Evolutionary conservation across 2,797 vertebrate species (phyloP).

Genomic region (Peromyscus eremicus): DNA sequence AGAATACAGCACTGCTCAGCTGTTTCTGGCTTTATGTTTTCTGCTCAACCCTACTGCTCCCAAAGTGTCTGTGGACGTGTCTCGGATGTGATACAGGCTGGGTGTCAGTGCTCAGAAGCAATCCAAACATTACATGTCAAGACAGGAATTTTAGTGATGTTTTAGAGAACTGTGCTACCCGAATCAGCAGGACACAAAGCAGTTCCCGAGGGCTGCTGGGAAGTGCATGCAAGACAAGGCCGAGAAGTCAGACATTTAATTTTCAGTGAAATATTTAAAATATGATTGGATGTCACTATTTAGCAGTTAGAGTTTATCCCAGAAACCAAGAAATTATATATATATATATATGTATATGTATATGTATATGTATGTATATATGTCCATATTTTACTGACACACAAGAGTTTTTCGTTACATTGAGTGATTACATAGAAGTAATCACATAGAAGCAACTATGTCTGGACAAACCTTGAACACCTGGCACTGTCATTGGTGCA

Average conservation of each 20-base stretch:
- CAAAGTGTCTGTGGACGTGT: slow-evolving; percentile 75
- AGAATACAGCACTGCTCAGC: slow-evolving; percentile 9
- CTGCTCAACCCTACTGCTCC: slow-evolving; percentile 6
- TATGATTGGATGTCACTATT: background rate
- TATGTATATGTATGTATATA: too few species aligned
- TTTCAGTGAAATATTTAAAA: slow-evolving; percentile 5
- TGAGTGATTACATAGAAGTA: background rate
- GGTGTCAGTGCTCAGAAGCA: slow-evolving; percentile 3
- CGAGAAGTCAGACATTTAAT: background rate
- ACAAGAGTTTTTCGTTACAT: background rate
- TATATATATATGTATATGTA: too few species aligned
- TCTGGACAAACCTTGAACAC: background rate
- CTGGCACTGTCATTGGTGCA: background rate
- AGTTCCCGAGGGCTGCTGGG: background rate
- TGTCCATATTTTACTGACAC: background rate
- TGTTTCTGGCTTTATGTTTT: slow-evolving; percentile 54
- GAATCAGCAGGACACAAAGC: background rate
- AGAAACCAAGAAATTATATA: background rate
- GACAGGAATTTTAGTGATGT: slow-evolving; percentile 69
- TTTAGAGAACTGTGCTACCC: background rate
- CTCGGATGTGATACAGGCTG: slow-evolving; percentile 62
- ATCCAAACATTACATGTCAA: slow-evolving; percentile 68
- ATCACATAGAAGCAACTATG: background rate
- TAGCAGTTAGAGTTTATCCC: background rate
- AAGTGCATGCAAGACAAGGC: background rate